Evolutionary conservation across 1,140 invertebrate species (phyloP).

Genomic region (Drosophila equinoxialis): DNA sequence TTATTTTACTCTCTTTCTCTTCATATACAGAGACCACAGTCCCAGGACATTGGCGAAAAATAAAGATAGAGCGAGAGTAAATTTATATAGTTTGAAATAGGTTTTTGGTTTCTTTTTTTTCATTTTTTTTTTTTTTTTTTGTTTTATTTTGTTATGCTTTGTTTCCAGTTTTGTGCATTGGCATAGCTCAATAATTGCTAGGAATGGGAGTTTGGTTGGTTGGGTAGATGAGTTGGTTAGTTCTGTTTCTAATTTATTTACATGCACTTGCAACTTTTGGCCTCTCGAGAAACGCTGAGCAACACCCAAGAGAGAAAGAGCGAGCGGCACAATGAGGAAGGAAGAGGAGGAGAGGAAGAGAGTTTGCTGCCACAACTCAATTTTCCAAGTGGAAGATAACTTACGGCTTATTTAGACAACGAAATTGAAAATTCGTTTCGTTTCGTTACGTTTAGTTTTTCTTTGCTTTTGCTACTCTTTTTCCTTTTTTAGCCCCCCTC

Average conservation of each 20-base stretch:
- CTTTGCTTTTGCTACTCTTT: constrained; percentile 16
- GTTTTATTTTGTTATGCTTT: not conserved
- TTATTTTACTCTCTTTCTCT: constrained; percentile 11
- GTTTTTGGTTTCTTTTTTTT: not conserved
- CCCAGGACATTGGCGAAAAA: too few species aligned
- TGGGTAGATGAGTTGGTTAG: not conserved
- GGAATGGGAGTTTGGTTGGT: not conserved
- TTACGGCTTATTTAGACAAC: constrained; percentile 61
- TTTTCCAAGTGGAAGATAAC: constrained; percentile 54
- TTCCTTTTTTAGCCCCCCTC: not conserved
- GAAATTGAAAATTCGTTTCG: constrained; percentile 58
- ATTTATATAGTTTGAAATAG: constrained; percentile 2
- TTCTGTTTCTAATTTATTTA: constrained; percentile 71
- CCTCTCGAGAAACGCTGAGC: constrained; percentile 1
- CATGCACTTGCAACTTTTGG: constrained; percentile 64
- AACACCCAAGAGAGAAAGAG: not conserved
- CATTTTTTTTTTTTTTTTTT: not conserved
- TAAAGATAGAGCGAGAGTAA: not conserved
- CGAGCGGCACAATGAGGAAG: not conserved
- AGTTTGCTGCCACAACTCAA: constrained; percentile 40
- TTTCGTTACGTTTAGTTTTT: constrained; percentile 43
- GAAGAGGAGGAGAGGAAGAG: constrained; percentile 9
- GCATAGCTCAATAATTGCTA: constrained; percentile 56
- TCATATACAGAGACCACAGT: not conserved
- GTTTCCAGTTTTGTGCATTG: constrained; percentile 51